Percentiles rank a stretch among this genome's conserved stretches.
Conservation (phyloP, 2,888 invertebrate genomes). For the Dicyrtoma fusca region DNA sequence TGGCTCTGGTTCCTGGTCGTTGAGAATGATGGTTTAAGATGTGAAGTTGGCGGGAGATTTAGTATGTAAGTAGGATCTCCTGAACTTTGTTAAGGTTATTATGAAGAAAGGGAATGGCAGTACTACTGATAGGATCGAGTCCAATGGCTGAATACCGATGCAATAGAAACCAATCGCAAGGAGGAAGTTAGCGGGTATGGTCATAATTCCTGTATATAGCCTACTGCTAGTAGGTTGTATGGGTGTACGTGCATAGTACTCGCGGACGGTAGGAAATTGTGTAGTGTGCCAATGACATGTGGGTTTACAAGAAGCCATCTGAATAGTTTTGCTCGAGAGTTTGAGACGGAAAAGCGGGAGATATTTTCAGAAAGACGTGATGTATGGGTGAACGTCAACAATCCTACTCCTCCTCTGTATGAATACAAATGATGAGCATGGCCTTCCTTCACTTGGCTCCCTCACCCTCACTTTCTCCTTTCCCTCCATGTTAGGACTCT, state of each 20-base stretch:
- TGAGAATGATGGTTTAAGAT: too few relatives aligned
- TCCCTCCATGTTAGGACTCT: neutral
- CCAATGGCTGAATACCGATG: too few relatives aligned
- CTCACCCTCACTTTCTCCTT: neutral
- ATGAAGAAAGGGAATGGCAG: neutral
- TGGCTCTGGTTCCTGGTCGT: too few relatives aligned
- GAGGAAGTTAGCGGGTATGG: too few relatives aligned
- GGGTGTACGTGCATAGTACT: neutral
- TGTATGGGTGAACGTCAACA: slow-evolving; percentile 26
- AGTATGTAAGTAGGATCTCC: too few relatives aligned
- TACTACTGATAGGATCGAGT: too few relatives aligned
- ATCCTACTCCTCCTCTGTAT: slow-evolving; percentile 18
- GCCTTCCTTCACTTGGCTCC: slow-evolving; percentile 14
- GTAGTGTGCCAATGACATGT: slow-evolving; percentile 31
- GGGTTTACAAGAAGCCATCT: neutral
- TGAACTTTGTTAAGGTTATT: neutral
- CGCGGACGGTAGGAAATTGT: neutral
- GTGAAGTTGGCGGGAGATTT: too few relatives aligned
- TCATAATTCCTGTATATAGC: neutral
- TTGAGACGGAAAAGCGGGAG: neutral
- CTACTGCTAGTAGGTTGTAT: too few relatives aligned
- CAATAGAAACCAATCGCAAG: too few relatives aligned
- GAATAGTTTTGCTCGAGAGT: slow-evolving; percentile 2
- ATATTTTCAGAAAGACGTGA: slow-evolving; percentile 6
- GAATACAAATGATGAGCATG: slow-evolving; percentile 21